Evolutionary conservation across 2,113 vertebrate species (phyloP), one percentile per base, ranked within the genome.

Genomic region (Microcebus lehilahytsara): DNA sequence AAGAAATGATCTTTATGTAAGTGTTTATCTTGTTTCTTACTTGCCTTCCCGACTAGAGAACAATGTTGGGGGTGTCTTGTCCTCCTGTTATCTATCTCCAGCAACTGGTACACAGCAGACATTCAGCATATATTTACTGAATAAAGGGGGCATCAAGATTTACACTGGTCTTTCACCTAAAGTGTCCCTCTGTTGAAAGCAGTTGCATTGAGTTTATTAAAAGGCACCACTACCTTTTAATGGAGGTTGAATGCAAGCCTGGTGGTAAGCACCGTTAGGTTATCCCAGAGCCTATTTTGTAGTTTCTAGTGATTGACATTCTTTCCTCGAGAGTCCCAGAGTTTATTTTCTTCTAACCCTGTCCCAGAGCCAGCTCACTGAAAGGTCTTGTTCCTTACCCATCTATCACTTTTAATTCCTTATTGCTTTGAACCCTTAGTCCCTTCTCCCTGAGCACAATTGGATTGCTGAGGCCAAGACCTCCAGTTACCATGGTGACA

Each of bases 371-470:
- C 32, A 32, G 37, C 53, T 92, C 2, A 1, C 60, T 78, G 32
- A 89, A 93, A 89, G 22, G 30, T 93, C 80, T 95, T 93, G 14
- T 81, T 75, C 74, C 20, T 42, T 81, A 85, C 32, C 27, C 60
- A 60, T 72, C 66, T 81, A 23, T 95, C 75, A 83, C 60, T 94
- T 96, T 56, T 27, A 89, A 84, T 92, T 88, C 56, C 85, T 85
- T 89, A 46, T 89, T 80, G 27, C 58, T 85, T 87, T 83, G 34
- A 91, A 30, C 6, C 20, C 10, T 91, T 13, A 69, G 27, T 56
- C 16, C 56, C 32, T 89, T 85, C 32, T 92, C 49, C 22, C 34
- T n/a, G 60, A 94, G 83, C 19, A 85, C 71, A 66, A 1, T 85
- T 66, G 25, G 20, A 49, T 85, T 95, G 71, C 72, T 92, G 89